Conservation (phyloP, 2,888 invertebrate genomes). For the Xylota segnis region DNA sequence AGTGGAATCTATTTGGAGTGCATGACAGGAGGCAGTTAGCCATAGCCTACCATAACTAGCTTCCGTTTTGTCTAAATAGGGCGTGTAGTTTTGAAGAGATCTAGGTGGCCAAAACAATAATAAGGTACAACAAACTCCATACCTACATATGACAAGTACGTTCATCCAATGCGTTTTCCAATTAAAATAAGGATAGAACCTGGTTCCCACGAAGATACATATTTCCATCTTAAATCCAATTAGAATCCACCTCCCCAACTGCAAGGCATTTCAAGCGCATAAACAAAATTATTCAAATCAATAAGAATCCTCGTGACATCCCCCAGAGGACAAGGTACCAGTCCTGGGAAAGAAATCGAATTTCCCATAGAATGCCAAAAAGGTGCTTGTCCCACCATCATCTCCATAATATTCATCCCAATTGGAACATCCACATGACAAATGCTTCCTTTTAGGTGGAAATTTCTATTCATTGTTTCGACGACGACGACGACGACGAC, state of each 20-base stretch:
- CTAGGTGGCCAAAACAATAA: no score
- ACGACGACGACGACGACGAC: no score
- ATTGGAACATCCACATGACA: conserved; percentile 45
- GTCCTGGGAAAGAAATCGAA: conserved; percentile 81
- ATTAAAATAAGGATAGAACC: no score
- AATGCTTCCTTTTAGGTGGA: conserved; percentile 50
- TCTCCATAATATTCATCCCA: conserved; percentile 31
- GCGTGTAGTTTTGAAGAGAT: no score
- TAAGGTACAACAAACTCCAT: no score
- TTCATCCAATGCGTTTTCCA: no score
- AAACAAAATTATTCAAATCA: conserved; percentile 54
- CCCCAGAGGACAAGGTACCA: conserved; percentile 79
- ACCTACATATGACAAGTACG: no score
- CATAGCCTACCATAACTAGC: no score
- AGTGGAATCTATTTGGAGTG: no score
- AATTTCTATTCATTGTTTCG: conserved; percentile 20
- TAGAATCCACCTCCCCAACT: conserved; percentile 33
- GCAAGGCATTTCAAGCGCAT: conserved; percentile 29
- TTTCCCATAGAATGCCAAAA: conserved; percentile 47
- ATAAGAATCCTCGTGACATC: conserved; percentile 45
- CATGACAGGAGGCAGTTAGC: no score
- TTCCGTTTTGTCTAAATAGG: no score
- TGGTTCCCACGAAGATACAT: conserved; percentile 52
- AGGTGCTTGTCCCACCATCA: conserved; percentile 34
- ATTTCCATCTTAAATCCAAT: conserved; percentile 29